A percentile compares a stretch with the other conserved stretches of the same genome.
Evolutionary conservation across 2,888 invertebrate genomes (phyloP).

Genomic region (Stenoptilia bipunctidactyla): DNA sequence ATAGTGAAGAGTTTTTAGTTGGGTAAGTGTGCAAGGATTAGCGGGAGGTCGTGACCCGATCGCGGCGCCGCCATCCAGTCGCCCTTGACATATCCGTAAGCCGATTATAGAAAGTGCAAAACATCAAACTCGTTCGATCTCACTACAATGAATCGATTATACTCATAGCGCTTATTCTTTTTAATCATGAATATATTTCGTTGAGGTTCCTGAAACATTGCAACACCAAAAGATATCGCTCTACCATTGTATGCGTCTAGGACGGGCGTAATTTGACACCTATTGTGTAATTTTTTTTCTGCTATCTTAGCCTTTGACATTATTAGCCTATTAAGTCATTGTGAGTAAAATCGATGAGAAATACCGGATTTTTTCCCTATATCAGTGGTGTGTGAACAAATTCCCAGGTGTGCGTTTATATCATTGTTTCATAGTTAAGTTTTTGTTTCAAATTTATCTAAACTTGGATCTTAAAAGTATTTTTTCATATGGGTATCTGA

Average conservation of each 20-base stretch:
- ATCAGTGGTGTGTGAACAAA: too few species aligned
- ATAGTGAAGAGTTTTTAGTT: conserved; percentile 19
- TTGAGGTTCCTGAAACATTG: too few species aligned
- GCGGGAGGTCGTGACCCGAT: conserved; percentile 34
- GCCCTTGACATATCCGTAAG: conserved; percentile 58
- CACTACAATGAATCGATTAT: conserved; percentile 19
- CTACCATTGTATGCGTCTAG: too few species aligned
- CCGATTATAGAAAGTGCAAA: conserved; percentile 47
- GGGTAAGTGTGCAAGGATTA: conserved; percentile 30
- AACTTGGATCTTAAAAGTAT: too few species aligned
- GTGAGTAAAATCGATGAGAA: neutral
- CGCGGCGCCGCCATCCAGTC: conserved; percentile 21
- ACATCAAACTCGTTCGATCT: conserved; percentile 24
- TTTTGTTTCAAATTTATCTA: too few species aligned
- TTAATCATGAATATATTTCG: too few species aligned
- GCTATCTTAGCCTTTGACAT: neutral
- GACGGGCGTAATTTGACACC: neutral
- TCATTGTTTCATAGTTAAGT: too few species aligned
- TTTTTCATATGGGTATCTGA: too few species aligned
- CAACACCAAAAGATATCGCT: too few species aligned
- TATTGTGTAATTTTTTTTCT: neutral
- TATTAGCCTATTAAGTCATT: neutral
- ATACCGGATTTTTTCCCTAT: neutral
- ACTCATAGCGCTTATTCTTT: conserved; percentile 15
- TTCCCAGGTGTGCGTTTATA: too few species aligned